Evolutionary conservation across 2,113 vertebrate genomes (phyloP), one percentile per base, ranked within the genome.

Genomic region (Passerina amoena): DNA sequence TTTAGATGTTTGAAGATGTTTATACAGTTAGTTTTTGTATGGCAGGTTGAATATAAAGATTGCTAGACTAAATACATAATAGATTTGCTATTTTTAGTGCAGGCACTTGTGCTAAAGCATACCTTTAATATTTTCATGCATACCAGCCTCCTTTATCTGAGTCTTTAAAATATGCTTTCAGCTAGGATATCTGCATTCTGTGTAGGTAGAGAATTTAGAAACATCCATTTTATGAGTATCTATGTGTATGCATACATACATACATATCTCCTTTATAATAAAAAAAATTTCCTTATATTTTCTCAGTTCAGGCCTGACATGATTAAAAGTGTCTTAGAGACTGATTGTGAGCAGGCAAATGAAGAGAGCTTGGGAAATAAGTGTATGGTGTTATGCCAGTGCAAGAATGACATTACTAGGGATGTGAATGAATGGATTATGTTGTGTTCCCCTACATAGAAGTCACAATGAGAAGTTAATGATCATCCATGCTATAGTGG

Each of bases 31-130:
- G 30, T 35, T 51, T 60, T 68, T 73, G 9, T 25, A 28, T 38
- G 40, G 25, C 42, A 66, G 10, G 9, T 37, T 45, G 33, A 75
- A 38, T 47, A 33, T 30, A 48, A 88, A 76, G 28, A 25, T 48
- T 88, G 21, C 11, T 60, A 57, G 35, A 48, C 15, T 76, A 65
- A 80, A 42, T 30, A 25, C 31, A 37, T 1, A 2, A 44, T 57
- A 56, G 17, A 48, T 18, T 69, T 28, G 16, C 21, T 61, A 21
- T 31, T 86, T 82, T 80, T 70, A 82, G 45, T 42, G 33, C 27
- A 17, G 25, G 6, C 4, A n/a, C 5, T 82, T 54, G 7, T 40
- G 24, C 45, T 92, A 51, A 82, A 50, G 31, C 0, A 0, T n/a
- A 42, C 6, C 18, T 56, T 42, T 83, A 72, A 48, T 80, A 60